A percentile compares a stretch with the other conserved stretches of the same genome.
Conservation (phyloP, 2,888 invertebrate genomes). For the Perithous albicinctus region DNA sequence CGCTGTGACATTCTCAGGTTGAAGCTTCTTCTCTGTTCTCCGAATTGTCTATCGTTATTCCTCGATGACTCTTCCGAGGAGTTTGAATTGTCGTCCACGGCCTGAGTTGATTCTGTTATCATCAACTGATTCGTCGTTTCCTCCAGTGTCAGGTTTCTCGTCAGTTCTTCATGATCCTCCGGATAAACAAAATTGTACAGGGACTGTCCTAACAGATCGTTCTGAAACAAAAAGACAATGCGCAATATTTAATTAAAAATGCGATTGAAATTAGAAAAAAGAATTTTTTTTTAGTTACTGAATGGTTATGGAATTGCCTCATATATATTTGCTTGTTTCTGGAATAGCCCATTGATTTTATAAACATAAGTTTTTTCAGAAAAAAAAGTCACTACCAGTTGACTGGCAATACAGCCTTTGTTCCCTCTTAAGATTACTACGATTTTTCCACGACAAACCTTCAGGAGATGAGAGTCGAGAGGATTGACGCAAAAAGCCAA, state of each 20-base stretch:
- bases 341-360: not conserved
- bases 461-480: not conserved
- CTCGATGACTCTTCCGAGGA: conserved; percentile 79
- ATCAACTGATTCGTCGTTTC: conserved; percentile 71
- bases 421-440: not conserved
- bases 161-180: conserved; percentile 91
- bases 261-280: not conserved
- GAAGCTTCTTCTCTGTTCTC: conserved; percentile 84
- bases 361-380: not conserved
- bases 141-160: conserved; percentile 87
- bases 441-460: not conserved
- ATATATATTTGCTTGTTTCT: not conserved
- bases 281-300: too few relatives aligned
- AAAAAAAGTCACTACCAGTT: not conserved
- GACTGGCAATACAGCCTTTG: not conserved
- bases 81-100: conserved; percentile 86
- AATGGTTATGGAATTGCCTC: too few relatives aligned
- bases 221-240: conserved; percentile 85
- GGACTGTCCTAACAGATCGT: conserved; percentile 93
- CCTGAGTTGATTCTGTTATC: conserved; percentile 58
- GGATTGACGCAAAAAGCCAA: conserved; percentile 23
- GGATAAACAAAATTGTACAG: conserved; percentile 92
- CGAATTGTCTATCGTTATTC: conserved; percentile 65
- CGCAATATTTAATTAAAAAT: not conserved
- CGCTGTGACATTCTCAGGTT: conserved; percentile 85